Conservation (phyloP, 2,797 vertebrate genomes). For the Eulemur rubriventer region DNA sequence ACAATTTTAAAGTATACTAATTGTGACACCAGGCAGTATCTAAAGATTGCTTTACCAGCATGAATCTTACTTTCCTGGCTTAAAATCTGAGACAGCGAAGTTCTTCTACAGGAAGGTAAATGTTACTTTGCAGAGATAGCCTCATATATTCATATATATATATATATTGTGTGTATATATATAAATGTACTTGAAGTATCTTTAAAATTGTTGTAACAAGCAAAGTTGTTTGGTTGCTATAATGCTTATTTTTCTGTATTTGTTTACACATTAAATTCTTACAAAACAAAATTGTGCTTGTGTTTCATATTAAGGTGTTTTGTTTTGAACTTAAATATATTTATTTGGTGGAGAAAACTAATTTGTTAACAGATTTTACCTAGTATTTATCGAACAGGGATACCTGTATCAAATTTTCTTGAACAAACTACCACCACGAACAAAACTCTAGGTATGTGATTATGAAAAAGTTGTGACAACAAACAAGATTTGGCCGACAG, state of each 20-base stretch:
- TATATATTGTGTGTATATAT: background rate
- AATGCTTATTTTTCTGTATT: conserved; percentile 65
- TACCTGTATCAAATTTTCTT: background rate
- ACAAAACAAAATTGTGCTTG: conserved; percentile 34
- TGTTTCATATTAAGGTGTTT: conserved; percentile 40
- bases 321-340: conserved; percentile 47
- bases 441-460: background rate
- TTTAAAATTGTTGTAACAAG: conserved; percentile 51
- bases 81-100: conserved; percentile 45
- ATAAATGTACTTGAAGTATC: conserved; percentile 20
- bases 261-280: conserved; percentile 70
- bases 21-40: background rate
- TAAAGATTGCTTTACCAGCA: conserved; percentile 17
- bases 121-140: conserved; percentile 5
- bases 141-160: background rate
- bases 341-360: conserved; percentile 22
- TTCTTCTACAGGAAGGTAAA: conserved; percentile 23
- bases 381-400: background rate
- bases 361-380: conserved; percentile 4
- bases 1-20: background rate
- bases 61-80: conserved; percentile 40
- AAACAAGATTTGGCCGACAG: background rate
- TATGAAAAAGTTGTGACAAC: background rate
- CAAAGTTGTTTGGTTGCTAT: conserved; percentile 37
- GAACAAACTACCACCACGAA: background rate